Evolutionary conservation across 2,888 invertebrate species (phyloP), one percentile per base, ranked within the genome.

Genomic region (Trilocha varians): DNA sequence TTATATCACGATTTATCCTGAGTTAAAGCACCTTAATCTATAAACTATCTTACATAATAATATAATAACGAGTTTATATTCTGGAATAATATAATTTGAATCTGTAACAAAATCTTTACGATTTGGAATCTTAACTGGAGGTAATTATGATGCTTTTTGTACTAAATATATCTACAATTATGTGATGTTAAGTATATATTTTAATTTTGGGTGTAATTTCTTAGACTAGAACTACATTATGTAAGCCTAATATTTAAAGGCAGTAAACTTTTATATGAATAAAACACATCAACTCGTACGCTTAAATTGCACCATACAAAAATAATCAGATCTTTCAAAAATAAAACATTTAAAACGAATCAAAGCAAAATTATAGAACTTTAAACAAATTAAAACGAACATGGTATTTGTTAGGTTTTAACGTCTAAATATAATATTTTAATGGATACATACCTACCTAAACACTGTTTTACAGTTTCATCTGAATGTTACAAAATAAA

Each of bases 331-430:
- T 83, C 84, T 78, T 44, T 61, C 65, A 62, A 56, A 55, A 60
- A 54, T 59, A 59, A 61, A 65, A 71, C 63, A 72, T 77, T 59
- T 71, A 65, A 62, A 69, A 82, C 80, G 79, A 69, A 82, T 83
- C 85, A 85, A 85, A 85, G 85, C 85, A 85, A 85, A 85, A 85
- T 83, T 74, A 85, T 62, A 65, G 69, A 72, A 78, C 84, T 78
- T 80, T 79, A 58, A 66, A 63, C 63, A 67, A 56, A 58, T 55
- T 68, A 77, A 71, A 75, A 74, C 70, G 64, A 78, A 75, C 67
- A 57, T 68, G 65, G 70, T 79, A 78, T 68, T 70, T 75, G 77
- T 78, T 79, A 82, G 76, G 66, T 57, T 76, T 72, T 70, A 67
- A 76, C 62, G 70, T 71, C 76, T 75, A 75, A 70, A 72, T 73